Evolutionary conservation across 2,113 vertebrate genomes (phyloP).

Genomic region (Uropsilus gracilis): DNA sequence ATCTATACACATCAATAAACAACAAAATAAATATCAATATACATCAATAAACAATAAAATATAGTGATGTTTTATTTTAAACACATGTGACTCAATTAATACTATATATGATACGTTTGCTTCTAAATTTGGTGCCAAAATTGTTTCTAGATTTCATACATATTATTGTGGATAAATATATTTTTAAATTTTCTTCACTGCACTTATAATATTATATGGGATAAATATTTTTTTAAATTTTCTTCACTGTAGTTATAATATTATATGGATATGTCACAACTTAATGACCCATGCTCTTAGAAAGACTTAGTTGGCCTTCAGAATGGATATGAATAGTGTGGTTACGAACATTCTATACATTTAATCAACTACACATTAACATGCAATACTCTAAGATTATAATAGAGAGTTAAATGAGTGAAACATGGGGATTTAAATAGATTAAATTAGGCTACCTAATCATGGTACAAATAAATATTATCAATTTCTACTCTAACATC

Average conservation of each 20-base stretch:
- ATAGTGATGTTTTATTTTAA: no score
- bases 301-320: background rate
- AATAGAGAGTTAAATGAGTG: background rate
- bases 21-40: no score
- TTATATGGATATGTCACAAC: background rate
- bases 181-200: no score
- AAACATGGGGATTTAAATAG: background rate
- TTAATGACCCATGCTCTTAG: background rate
- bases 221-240: no score
- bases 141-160: no score
- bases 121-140: no score
- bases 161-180: no score
- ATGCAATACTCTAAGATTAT: background rate
- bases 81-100: no score
- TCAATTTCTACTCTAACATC: background rate
- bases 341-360: background rate
- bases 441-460: background rate
- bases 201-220: no score
- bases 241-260: background rate
- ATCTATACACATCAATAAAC: no score
- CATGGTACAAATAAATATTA: background rate
- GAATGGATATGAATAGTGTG: background rate
- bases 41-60: no score
- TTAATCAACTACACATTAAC: background rate
- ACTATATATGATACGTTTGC: no score